Evolutionary conservation across 2,113 vertebrate species (phyloP).

Genomic region (Burhinus oedicnemus): DNA sequence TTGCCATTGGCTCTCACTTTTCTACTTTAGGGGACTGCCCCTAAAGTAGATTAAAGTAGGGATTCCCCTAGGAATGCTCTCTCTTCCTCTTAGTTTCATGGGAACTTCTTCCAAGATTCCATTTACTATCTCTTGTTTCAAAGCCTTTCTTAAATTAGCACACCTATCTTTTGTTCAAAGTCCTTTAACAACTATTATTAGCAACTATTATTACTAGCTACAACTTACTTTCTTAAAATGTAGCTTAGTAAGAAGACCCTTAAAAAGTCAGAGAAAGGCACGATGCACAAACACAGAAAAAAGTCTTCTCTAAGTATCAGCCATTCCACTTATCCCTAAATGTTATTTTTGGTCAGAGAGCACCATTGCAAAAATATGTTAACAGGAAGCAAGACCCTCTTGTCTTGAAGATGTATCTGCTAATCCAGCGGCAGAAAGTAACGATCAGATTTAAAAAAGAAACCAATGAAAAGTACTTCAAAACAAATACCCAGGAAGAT

Average conservation of each 20-base stretch:
- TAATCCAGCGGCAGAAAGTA: background rate
- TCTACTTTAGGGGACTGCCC: background rate
- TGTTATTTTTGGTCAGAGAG: background rate
- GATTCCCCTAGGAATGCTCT: background rate
- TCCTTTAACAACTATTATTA: background rate
- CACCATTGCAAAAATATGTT: background rate
- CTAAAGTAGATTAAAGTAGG: no score
- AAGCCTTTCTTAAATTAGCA: background rate
- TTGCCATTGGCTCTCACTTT: background rate
- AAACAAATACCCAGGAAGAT: background rate
- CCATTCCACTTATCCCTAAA: background rate
- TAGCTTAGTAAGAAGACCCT: background rate
- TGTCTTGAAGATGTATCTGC: background rate
- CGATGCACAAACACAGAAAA: background rate
- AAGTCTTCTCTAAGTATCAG: background rate
- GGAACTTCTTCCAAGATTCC: background rate
- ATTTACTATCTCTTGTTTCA: background rate
- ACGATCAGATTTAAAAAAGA: background rate
- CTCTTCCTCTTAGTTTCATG: background rate
- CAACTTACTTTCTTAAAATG: background rate
- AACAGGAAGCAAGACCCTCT: background rate
- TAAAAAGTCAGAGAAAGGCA: background rate
- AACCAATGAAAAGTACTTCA: background rate
- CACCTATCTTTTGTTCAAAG: background rate
- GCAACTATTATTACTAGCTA: background rate